Percentiles rank a stretch among this genome's conserved stretches.
These are phyloP conservation scores for Hypena proboscidalis DNA, from an alignment of 2,888 invertebrate genomes.

Conservation along the genomic window DNA sequence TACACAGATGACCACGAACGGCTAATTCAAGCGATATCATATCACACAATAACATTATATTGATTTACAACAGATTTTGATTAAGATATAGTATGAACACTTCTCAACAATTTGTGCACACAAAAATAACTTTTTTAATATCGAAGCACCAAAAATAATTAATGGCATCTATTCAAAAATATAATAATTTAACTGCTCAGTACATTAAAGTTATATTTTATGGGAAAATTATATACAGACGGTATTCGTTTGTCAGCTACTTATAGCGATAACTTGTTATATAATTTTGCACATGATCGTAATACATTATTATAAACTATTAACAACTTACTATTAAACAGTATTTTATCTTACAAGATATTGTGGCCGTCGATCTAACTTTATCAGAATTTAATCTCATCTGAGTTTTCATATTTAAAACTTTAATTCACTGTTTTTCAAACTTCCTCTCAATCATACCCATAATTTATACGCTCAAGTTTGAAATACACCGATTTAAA, in stretches of 20 bases:
- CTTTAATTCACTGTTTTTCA: too few species aligned
- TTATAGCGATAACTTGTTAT: slow-evolving; percentile 55
- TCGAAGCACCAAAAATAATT: slow-evolving; percentile 59
- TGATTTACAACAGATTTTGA: slow-evolving; percentile 41
- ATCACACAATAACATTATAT: slow-evolving; percentile 35
- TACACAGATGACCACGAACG: slow-evolving; percentile 60
- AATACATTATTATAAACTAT: slow-evolving; percentile 79
- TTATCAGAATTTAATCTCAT: slow-evolving; percentile 8
- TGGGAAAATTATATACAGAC: slow-evolving; percentile 69
- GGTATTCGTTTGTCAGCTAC: slow-evolving; percentile 38
- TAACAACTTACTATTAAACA: slow-evolving; percentile 83
- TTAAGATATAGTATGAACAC: slow-evolving; percentile 49
- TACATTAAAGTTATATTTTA: slow-evolving; percentile 47
- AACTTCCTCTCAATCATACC: too few species aligned
- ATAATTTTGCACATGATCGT: slow-evolving; percentile 75
- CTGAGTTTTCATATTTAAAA: too few species aligned
- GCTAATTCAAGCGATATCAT: slow-evolving; percentile 46
- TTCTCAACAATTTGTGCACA: slow-evolving; percentile 68
- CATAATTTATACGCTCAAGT: too few species aligned
- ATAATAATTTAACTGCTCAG: slow-evolving; percentile 55
- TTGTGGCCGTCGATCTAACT: slow-evolving; percentile 48
- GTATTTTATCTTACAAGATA: slow-evolving; percentile 78
- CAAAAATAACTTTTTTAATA: slow-evolving; percentile 42
- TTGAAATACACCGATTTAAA: too few species aligned
- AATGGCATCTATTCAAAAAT: slow-evolving; percentile 58